Percentiles rank a stretch among this genome's conserved stretches.
These are phyloP conservation scores for Lepus townsendii DNA, from an alignment of 2,797 vertebrate genomes.

Conservation along the genomic window DNA sequence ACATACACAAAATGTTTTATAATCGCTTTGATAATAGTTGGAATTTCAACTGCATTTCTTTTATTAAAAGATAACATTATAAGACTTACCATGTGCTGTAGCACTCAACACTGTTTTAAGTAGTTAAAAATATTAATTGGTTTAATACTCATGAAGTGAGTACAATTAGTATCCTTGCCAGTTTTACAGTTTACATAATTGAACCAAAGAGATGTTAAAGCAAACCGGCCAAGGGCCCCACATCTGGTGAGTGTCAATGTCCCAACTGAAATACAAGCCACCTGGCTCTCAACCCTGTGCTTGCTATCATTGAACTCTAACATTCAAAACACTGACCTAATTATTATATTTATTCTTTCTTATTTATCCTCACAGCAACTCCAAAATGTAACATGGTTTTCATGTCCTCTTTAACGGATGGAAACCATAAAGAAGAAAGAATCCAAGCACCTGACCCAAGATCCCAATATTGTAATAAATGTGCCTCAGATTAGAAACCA, in stretches of 20 bases:
- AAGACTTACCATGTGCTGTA: not conserved
- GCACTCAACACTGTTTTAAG: not conserved
- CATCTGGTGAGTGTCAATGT: slow-evolving; percentile 48
- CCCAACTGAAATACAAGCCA: slow-evolving; percentile 11
- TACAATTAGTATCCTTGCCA: slow-evolving; percentile 23
- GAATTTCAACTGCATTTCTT: not conserved
- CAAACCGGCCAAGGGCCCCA: slow-evolving; percentile 43
- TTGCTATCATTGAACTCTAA: slow-evolving; percentile 18
- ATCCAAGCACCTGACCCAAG: not conserved
- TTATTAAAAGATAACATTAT: not conserved
- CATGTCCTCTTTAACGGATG: not conserved
- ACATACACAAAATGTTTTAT: slow-evolving; percentile 8
- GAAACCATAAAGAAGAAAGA: not conserved
- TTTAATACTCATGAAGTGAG: slow-evolving; percentile 21
- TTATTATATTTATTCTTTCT: slow-evolving; percentile 12
- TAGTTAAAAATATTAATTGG: slow-evolving; percentile 37
- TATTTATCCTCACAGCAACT: not conserved
- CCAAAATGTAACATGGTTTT: not conserved
- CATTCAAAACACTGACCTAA: not conserved
- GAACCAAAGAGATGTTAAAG: slow-evolving; percentile 28
- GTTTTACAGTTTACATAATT: slow-evolving; percentile 57
- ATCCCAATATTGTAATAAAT: not conserved
- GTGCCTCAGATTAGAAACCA: not conserved
- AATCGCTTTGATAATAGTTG: slow-evolving; percentile 8
- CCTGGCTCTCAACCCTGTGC: not conserved